These are phyloP conservation scores for Indicator indicator DNA, from an alignment of 2,113 vertebrate genomes.

Conservation along the genomic window DNA sequence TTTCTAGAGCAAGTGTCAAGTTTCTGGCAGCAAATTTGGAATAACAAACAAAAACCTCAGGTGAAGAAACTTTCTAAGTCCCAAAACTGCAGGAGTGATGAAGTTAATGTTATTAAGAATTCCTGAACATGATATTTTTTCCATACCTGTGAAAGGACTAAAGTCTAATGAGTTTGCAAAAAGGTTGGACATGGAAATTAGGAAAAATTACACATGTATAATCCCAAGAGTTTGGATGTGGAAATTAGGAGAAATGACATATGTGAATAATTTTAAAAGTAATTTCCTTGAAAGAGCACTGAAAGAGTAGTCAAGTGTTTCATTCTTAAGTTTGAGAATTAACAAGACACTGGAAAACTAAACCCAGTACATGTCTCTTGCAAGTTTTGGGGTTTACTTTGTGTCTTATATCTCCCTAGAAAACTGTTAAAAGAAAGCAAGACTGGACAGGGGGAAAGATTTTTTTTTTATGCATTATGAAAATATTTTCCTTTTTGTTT, in stretches of 20 bases:
- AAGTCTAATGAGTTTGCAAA: conserved; percentile 46
- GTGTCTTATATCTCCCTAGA: neutral
- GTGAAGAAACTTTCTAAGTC: conserved; percentile 36
- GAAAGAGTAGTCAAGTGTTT: conserved; percentile 2
- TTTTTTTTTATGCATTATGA: neutral
- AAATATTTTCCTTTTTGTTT: neutral
- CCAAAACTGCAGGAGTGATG: conserved; percentile 23
- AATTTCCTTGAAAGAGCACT: conserved; percentile 45
- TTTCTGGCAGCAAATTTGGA: conserved; percentile 61
- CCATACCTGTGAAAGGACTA: conserved; percentile 24
- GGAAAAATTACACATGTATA: neutral
- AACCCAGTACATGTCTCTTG: neutral
- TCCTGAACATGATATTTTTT: conserved; percentile 22
- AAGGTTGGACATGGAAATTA: conserved; percentile 28
- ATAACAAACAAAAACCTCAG: conserved; percentile 63
- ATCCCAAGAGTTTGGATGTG: neutral
- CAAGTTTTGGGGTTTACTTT: neutral
- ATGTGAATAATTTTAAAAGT: neutral
- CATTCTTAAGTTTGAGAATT: conserved; percentile 12
- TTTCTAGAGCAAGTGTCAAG: conserved; percentile 53
- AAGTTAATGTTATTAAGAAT: conserved; percentile 42
- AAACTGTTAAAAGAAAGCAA: neutral
- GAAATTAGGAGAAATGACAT: conserved; percentile 3
- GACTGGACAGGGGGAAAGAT: fast-evolving
- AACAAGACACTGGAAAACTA: neutral